Conservation (phyloP, 2,113 vertebrate species). For the Menura novaehollandiae region DNA sequence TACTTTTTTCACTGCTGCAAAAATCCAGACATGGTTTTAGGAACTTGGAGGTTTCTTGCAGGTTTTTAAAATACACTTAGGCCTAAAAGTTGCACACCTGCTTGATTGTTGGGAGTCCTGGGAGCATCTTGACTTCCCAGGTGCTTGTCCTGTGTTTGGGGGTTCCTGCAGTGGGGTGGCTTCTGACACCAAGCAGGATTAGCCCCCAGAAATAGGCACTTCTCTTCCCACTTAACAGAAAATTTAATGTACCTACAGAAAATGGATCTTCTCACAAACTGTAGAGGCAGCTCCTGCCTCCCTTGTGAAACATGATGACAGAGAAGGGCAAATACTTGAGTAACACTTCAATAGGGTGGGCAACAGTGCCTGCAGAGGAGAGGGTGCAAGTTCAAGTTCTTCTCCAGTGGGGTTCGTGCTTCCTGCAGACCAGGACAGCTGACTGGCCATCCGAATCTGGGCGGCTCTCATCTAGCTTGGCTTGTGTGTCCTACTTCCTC, state of each 20-base stretch:
- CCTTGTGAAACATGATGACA: background rate
- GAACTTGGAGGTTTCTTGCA: background rate
- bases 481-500: background rate
- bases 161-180: background rate
- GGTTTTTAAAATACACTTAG: background rate
- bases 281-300: background rate
- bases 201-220: background rate
- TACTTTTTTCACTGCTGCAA: background rate
- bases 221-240: background rate
- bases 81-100: background rate
- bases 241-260: background rate
- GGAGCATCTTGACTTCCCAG: background rate
- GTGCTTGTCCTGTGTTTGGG: background rate
- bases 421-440: background rate
- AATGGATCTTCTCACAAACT: background rate
- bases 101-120: rapidly evolving
- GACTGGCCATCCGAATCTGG: background rate
- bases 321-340: background rate
- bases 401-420: rapidly evolving
- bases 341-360: rapidly evolving
- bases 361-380: background rate
- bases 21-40: background rate
- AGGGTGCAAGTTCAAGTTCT: background rate
- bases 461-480: background rate
- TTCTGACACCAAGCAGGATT: background rate